phyloP scores from a whole-genome alignment of 2,797 vertebrate species.

The Nyctalus aviator region DNA sequence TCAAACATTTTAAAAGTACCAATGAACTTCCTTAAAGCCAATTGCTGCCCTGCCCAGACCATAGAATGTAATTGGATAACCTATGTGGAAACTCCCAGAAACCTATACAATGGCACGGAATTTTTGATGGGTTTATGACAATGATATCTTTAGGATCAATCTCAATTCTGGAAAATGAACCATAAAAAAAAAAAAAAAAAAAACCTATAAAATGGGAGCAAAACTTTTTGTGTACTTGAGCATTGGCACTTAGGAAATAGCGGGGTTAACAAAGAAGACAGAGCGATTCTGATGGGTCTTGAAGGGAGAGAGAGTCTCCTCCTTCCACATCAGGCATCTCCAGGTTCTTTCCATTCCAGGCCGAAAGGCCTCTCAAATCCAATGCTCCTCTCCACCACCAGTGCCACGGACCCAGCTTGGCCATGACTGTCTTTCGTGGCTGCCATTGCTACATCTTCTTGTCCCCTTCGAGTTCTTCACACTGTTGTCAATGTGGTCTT shows the following conservation, averaged over 20 bases:
- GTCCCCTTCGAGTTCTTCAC: not conserved
- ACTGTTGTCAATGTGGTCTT: not conserved
- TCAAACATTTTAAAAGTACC: not conserved
- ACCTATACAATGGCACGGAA: not conserved
- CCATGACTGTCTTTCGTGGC: rapidly evolving
- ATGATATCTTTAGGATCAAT: not conserved
- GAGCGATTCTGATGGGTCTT: too few species aligned
- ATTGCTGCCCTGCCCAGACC: not conserved
- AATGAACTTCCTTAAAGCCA: not conserved
- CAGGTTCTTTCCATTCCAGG: too few species aligned
- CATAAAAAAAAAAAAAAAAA: not conserved
- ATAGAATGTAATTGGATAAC: not conserved
- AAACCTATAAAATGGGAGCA: not conserved
- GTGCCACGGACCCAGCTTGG: too few species aligned
- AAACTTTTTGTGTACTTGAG: not conserved
- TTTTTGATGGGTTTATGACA: not conserved
- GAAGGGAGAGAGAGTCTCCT: not conserved
- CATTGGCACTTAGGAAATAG: not conserved
- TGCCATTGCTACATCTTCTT: not conserved
- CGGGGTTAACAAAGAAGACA: not conserved
- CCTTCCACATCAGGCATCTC: not conserved
- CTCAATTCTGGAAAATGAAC: not conserved
- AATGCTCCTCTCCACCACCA: not conserved
- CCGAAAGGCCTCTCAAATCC: not conserved
- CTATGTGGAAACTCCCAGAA: not conserved